These are phyloP conservation scores for Sciurus niger DNA, from an alignment of 2,113 vertebrate species.

Conservation along the genomic window DNA sequence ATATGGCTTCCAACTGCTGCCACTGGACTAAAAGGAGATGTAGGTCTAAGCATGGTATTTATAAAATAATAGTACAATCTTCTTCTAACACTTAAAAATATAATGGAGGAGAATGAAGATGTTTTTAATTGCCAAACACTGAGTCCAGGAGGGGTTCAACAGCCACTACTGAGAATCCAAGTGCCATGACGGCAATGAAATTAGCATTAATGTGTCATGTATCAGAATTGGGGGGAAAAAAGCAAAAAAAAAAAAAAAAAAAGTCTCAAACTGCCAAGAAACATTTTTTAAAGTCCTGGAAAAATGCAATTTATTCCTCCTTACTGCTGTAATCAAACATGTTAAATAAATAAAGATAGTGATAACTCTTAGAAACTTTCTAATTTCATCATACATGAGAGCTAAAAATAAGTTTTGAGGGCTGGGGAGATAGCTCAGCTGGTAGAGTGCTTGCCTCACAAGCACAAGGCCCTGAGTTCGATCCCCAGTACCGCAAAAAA, in stretches of 20 bases:
- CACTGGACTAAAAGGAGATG: not conserved
- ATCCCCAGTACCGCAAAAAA: no score
- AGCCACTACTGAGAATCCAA: not conserved
- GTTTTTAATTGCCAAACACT: not conserved
- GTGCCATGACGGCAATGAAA: not conserved
- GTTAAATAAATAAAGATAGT: conserved; percentile 12
- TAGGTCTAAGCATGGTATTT: conserved; percentile 11
- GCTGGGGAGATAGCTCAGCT: no score
- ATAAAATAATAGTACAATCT: not conserved
- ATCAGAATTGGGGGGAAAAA: not conserved
- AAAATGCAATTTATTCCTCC: conserved; percentile 1
- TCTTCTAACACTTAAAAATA: not conserved
- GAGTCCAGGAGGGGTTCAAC: not conserved
- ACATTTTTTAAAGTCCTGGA: not conserved
- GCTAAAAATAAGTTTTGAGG: conserved; percentile 40
- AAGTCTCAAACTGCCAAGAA: not conserved
- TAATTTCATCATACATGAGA: conserved; percentile 28
- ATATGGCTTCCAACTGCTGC: not conserved
- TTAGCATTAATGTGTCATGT: not conserved
- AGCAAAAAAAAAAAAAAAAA: not conserved
- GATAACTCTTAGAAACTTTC: not conserved
- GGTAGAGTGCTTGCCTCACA: no score
- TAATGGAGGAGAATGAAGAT: conserved; percentile 14
- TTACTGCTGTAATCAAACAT: not conserved
- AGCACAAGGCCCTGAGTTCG: no score